Evolutionary conservation across 2,113 vertebrate genomes (phyloP), one percentile per base, ranked within the genome.

Genomic region (Lichenostomus cassidix): DNA sequence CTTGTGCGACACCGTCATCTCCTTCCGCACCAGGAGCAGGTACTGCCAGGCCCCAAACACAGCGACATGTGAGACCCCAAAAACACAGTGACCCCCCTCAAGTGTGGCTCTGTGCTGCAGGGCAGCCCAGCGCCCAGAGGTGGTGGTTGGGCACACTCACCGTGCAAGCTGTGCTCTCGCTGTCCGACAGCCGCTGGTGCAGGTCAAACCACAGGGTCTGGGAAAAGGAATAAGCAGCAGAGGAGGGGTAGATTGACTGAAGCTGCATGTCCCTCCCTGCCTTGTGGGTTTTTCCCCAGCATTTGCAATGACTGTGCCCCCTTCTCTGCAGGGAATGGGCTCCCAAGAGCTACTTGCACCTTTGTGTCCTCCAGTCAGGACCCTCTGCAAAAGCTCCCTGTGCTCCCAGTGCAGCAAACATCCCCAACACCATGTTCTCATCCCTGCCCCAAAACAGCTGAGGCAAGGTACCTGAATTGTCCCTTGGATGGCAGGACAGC

Each of bases 171-270:
- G 98, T 97, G 96, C 98, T 98, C 92, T 99, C 99, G 25, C 98
- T 98, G 92, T 99, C 99, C 1, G 98, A 99, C 96, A 99, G 98
- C 95, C 98, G 98, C 98, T 99, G 99, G 96, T 99, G 99, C 97
- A 99, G 98, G 97, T 99, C 99, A 94, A 99, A 98, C 98, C 98
- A 99, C 81, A 99, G 98, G 7, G 99, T 98, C 99, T 99, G 98
- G 87, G 97, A 91, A 86, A 96, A 87, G 41, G 65, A 39, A 5
- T 5, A 19, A 70, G 42, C 37, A 50, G 35, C 2, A 2, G 15
- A 5, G 4, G 16, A 8, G 5, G 29, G 46, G 31, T 8, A 17
- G 64, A 7, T 21, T 12, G 24, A 37, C n/a, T 56, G 58, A 42
- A 63, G 67, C 31, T 65, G 37, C 0, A 0, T 42, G 37, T 31